phyloP scores from a whole-genome alignment of 2,888 invertebrate species.

The Didymodactylos carnosus region DNA sequence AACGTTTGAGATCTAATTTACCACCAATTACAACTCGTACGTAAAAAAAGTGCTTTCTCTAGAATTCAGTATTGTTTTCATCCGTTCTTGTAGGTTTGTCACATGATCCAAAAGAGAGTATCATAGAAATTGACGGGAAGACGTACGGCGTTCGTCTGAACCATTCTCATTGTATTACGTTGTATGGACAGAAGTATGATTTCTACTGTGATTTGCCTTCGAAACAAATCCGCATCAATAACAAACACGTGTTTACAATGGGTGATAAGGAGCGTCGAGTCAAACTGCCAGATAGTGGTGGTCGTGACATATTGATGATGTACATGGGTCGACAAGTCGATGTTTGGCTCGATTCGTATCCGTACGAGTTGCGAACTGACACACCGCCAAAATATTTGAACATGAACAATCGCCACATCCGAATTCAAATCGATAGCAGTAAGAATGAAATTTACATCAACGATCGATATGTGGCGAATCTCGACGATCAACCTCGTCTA shows the following conservation, averaged over 20 bases:
- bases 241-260: conserved; percentile 6
- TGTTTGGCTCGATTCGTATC: conserved; percentile 1
- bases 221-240: conserved; percentile 1
- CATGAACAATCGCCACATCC: conserved; percentile 1
- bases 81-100: neutral
- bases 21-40: too few species aligned
- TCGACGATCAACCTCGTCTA: neutral
- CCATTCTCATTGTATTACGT: neutral
- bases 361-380: conserved; percentile 2
- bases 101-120: neutral
- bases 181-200: conserved; percentile 5
- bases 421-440: conserved; percentile 6
- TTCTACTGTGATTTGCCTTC: neutral
- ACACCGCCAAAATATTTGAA: conserved; percentile 6
- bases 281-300: neutral
- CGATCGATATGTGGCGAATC: neutral
- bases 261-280: conserved; percentile 6
- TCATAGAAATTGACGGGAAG: conserved; percentile 2
- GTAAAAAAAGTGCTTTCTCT: too few species aligned
- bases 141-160: conserved; percentile 4
- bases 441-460: conserved; percentile 3
- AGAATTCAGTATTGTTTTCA: too few species aligned
- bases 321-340: conserved; percentile 8
- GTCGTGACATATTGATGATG: neutral
- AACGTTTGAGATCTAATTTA: too few species aligned